A percentile compares a stretch with the other conserved stretches of the same genome.
phyloP scores from a whole-genome alignment of 2,797 vertebrate species.

The Lacerta agilis region DNA sequence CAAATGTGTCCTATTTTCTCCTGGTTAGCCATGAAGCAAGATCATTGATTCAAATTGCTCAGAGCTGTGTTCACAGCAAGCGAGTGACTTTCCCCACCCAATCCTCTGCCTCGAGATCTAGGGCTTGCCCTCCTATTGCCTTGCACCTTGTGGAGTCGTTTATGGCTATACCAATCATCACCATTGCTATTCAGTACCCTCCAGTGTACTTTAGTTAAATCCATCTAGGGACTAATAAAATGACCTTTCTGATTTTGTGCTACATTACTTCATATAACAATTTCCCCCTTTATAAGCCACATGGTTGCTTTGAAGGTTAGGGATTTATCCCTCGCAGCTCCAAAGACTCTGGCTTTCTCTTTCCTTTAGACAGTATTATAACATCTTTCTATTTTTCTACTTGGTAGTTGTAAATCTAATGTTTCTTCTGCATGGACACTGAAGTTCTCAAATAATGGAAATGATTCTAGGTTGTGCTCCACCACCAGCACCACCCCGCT shows the following conservation, averaged over 20 bases:
- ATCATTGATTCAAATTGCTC: conserved; percentile 53
- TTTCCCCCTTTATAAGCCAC: conserved; percentile 27
- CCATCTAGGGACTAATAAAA: conserved; percentile 31
- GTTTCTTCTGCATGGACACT: neutral
- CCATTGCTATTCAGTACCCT: conserved; percentile 28
- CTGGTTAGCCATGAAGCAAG: conserved; percentile 48
- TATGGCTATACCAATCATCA: conserved; percentile 6
- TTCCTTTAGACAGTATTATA: conserved; percentile 11
- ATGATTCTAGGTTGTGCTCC: neutral
- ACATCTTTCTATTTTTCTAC: neutral
- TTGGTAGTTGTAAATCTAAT: neutral
- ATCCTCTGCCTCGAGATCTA: neutral
- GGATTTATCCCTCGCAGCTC: neutral
- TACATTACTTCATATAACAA: conserved; percentile 1
- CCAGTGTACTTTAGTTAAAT: conserved; percentile 28
- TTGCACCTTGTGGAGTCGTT: conserved; percentile 1
- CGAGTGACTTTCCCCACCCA: neutral
- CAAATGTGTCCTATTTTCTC: conserved; percentile 56
- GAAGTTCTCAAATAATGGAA: neutral
- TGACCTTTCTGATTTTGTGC: conserved; percentile 26
- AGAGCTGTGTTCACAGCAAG: conserved; percentile 25
- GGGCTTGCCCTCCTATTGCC: neutral
- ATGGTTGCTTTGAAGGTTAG: conserved; percentile 4
- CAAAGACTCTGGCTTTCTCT: conserved; percentile 1
- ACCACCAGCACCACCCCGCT: no score